phyloP scores from a whole-genome alignment of 92 coral and sea anemone species.

The Zoanthus gigantus region DNA sequence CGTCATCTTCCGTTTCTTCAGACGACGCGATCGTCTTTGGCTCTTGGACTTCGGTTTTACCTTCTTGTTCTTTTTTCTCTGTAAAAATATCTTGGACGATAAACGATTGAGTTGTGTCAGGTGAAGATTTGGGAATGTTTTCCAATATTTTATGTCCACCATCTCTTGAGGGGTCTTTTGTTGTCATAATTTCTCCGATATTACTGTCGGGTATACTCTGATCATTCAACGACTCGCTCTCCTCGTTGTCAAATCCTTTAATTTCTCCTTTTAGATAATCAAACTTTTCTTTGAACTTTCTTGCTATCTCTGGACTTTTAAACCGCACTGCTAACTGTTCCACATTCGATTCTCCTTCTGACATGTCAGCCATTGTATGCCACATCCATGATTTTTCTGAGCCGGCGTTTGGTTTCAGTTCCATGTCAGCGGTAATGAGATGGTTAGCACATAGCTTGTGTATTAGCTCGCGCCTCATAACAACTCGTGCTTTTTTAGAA shows the following conservation, averaged over 20 bases:
- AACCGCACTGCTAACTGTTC: slow-evolving; percentile 92
- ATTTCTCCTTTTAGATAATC: slow-evolving; percentile 45
- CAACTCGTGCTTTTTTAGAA: slow-evolving; percentile 79
- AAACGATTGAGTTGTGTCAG: not conserved
- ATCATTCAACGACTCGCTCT: not conserved
- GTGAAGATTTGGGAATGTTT: not conserved
- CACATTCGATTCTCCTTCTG: slow-evolving; percentile 84
- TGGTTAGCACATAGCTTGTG: slow-evolving; percentile 96
- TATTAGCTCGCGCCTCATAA: slow-evolving; percentile 92
- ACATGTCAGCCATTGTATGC: slow-evolving; percentile 87
- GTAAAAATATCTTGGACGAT: not conserved
- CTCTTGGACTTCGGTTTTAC: not conserved
- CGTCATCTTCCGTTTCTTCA: not conserved
- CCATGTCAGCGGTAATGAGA: slow-evolving; percentile 88
- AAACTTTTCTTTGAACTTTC: slow-evolving; percentile 86
- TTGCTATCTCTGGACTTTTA: slow-evolving; percentile 73
- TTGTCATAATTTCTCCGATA: not conserved
- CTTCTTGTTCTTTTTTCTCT: not conserved
- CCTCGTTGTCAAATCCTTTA: not conserved
- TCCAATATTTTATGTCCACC: not conserved
- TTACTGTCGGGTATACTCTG: not conserved
- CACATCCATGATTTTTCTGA: slow-evolving; percentile 94
- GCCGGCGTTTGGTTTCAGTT: slow-evolving; percentile 76
- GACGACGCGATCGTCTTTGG: not conserved
- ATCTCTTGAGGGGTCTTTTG: not conserved